Conservation (phyloP, 2,888 invertebrate species). For the Cristatella mucedo region DNA sequence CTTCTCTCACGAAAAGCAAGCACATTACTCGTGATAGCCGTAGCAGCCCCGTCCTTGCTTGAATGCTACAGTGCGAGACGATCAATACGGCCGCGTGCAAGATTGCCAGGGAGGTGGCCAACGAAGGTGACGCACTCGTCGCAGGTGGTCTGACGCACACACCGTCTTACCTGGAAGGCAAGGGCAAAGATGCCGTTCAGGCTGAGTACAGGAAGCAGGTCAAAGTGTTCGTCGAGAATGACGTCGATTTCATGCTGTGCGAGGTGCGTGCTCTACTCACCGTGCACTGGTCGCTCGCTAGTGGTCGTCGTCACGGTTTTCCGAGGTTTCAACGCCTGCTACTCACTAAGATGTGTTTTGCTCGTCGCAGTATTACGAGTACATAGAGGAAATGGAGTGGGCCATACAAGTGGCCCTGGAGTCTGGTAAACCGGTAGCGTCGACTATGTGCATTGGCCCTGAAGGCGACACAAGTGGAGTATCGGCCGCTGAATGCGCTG, state of each 20-base stretch:
- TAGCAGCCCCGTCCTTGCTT: too few relatives aligned
- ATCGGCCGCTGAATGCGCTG: slow-evolving; percentile 33
- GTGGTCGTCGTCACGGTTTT: too few relatives aligned
- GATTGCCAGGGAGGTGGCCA: slow-evolving; percentile 31
- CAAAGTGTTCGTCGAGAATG: slow-evolving; percentile 30
- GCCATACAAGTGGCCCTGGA: slow-evolving; percentile 32
- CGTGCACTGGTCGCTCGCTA: too few relatives aligned
- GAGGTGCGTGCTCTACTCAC: too few relatives aligned
- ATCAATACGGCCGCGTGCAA: slow-evolving; percentile 36
- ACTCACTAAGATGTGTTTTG: too few relatives aligned
- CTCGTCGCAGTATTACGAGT: slow-evolving; percentile 32
- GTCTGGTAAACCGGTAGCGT: slow-evolving; percentile 29
- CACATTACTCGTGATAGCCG: too few relatives aligned
- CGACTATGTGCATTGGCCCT: slow-evolving; percentile 39
- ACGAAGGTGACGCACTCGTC: slow-evolving; percentile 32
- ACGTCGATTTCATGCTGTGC: slow-evolving; percentile 36
- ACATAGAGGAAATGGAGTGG: slow-evolving; percentile 38
- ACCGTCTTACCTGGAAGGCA: slow-evolving; percentile 31
- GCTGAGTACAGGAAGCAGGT: slow-evolving; percentile 32
- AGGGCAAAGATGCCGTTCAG: slow-evolving; percentile 26
- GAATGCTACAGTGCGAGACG: slow-evolving; percentile 24
- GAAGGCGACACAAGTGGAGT: slow-evolving; percentile 35
- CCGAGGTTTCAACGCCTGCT: too few relatives aligned
- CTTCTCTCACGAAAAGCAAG: too few relatives aligned
- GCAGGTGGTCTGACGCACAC: slow-evolving; percentile 35